These are phyloP conservation scores for Patella ulyssiponensis DNA, from an alignment of 2,888 invertebrate genomes.

Conservation along the genomic window DNA sequence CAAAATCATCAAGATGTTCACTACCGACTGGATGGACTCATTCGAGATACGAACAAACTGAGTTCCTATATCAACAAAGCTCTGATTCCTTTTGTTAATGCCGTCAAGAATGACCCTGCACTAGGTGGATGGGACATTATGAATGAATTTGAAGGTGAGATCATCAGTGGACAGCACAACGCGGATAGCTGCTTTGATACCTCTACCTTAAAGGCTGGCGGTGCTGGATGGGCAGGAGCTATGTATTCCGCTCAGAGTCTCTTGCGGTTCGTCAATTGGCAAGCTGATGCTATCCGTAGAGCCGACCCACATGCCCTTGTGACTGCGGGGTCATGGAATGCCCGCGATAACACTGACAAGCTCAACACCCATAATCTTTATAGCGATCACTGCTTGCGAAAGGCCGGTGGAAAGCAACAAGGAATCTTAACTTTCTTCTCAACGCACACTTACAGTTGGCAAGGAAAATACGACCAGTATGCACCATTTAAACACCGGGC, in stretches of 20 bases:
- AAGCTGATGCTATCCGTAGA: constrained; percentile 45
- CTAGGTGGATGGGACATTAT: constrained; percentile 53
- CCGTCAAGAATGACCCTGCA: constrained; percentile 41
- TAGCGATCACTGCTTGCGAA: constrained; percentile 45
- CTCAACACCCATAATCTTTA: constrained; percentile 44
- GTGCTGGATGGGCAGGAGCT: constrained; percentile 46
- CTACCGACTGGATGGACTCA: constrained; percentile 38
- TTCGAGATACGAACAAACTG: constrained; percentile 42
- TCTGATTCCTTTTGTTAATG: constrained; percentile 45
- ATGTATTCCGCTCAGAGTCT: constrained; percentile 48
- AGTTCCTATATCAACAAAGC: constrained; percentile 48
- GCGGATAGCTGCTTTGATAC: constrained; percentile 47
- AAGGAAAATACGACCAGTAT: constrained; percentile 31
- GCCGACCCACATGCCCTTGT: constrained; percentile 44
- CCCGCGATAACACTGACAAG: constrained; percentile 40
- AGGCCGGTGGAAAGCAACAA: constrained; percentile 43
- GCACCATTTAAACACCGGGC: constrained; percentile 39
- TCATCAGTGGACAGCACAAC: constrained; percentile 28
- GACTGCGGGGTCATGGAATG: constrained; percentile 48
- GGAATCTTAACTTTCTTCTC: constrained; percentile 48
- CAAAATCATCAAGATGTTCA: constrained; percentile 10
- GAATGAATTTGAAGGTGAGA: constrained; percentile 49
- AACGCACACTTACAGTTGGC: constrained; percentile 48
- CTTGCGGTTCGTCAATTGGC: constrained; percentile 53
- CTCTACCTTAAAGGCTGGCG: constrained; percentile 30